Evolutionary conservation across 2,797 vertebrate genomes (phyloP).

Genomic region (Mormyrus proboscirostris): DNA sequence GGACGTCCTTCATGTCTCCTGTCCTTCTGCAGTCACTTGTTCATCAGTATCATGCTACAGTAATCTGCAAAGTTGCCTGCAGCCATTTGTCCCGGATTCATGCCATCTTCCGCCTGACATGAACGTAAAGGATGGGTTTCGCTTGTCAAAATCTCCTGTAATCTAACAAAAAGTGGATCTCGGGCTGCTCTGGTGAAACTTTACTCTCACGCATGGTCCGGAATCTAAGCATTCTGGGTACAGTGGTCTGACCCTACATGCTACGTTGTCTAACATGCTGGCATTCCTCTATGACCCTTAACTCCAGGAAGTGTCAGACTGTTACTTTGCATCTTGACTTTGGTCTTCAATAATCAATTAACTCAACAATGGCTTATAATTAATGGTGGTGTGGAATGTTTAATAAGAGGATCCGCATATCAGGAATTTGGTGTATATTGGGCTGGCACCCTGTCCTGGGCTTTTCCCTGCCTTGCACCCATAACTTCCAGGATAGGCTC

Average conservation of each 20-base stretch:
- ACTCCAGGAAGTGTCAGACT: not conserved
- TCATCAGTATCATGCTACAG: not conserved
- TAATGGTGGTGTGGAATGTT: not conserved
- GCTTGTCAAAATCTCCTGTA: not conserved
- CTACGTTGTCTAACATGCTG: not conserved
- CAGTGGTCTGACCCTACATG: not conserved
- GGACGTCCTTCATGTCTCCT: not conserved
- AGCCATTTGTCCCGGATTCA: not conserved
- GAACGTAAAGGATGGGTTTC: not conserved
- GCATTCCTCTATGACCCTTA: not conserved
- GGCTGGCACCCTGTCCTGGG: not conserved
- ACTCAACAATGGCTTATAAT: not conserved
- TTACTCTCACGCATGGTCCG: not conserved
- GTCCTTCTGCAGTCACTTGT: not conserved
- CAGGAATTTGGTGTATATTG: not conserved
- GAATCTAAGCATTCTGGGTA: not conserved
- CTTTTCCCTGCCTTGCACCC: not conserved
- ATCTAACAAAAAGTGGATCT: not conserved
- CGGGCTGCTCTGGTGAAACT: not conserved
- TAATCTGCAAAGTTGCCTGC: not conserved
- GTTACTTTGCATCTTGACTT: not conserved
- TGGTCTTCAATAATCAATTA: not conserved
- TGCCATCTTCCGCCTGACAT: not conserved
- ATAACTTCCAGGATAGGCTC: not conserved
- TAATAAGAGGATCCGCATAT: not conserved